These are phyloP conservation scores for Balaeniceps rex DNA, from an alignment of 2,113 vertebrate genomes.

Conservation along the genomic window DNA sequence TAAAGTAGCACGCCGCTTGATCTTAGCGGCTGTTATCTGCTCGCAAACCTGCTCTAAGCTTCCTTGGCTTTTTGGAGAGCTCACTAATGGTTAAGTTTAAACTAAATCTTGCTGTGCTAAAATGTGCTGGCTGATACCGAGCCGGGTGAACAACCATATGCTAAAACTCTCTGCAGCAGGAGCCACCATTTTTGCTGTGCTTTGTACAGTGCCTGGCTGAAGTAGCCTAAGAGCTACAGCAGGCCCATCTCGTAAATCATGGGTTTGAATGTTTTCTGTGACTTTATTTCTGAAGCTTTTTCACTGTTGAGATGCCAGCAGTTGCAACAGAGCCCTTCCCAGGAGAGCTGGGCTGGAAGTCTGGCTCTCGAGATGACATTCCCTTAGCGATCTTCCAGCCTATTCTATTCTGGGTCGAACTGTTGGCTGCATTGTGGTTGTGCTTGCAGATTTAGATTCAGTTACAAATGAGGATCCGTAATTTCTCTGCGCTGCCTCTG, in stretches of 20 bases:
- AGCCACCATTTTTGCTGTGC: neutral
- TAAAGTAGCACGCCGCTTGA: fast-evolving
- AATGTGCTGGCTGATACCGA: neutral
- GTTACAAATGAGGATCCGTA: neutral
- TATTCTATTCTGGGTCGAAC: neutral
- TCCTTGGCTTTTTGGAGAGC: no score
- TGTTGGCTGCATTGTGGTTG: neutral
- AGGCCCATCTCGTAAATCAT: neutral
- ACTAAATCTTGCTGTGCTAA: no score
- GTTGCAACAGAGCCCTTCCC: neutral
- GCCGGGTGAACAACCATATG: neutral
- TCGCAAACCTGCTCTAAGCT: neutral
- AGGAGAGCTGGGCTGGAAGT: neutral
- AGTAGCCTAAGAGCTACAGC: fast-evolving
- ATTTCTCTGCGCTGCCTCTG: neutral
- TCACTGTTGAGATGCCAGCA: neutral
- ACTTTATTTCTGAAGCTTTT: neutral
- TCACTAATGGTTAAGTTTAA: neutral
- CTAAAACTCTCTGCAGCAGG: neutral
- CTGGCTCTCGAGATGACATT: neutral
- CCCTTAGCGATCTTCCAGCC: neutral
- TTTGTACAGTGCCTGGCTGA: neutral
- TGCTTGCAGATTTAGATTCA: neutral
- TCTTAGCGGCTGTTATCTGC: neutral
- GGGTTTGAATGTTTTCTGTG: neutral